Evolutionary conservation across 2,888 invertebrate species (phyloP), one percentile per base, ranked within the genome.

Genomic region (Cryptocephalus moraei): DNA sequence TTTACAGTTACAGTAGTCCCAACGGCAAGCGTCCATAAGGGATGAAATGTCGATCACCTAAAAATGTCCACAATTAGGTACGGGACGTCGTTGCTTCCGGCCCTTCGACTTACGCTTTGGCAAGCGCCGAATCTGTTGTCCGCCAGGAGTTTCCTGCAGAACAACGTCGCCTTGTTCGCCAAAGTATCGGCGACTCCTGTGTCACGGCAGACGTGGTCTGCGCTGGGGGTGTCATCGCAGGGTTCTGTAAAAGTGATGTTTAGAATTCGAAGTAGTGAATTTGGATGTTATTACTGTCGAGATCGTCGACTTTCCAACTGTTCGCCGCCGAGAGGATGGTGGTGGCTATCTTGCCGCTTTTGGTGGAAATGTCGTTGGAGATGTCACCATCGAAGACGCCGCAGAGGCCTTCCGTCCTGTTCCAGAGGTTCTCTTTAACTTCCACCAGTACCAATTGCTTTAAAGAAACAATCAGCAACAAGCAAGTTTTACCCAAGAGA

Each of bases 331-430:
- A 73, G 0, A 73, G 62, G 14, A 78, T 69, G 55, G 63, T 71
- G 50, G 63, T 65, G 0, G 72, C 68, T 8, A 70, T 58, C 1
- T 65, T 69, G 0, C 81, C 82, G 33, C 81, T 81, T 56, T 76
- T 77, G 0, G 77, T 79, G 33, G 70, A 65, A 53, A 87, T 73
- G 65, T 92, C 91, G 61, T 89, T 85, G 8, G 69, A 70, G 6
- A 73, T 68, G 58, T 81, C 75, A 0, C 86, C 85, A 65, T 92
- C 86, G 56, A 88, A 70, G 0, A 74, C 75, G 0, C 93, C 92
- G 63, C 93, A 93, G 0, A 93, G 72, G 46, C 92, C 93, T 51
- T 80, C 80, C 0, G 89, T 86, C 58, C 82, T 80, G 60, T 86
- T 86, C 85, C 88, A 90, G 33, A 87, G 67, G 2, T 75, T 74